A percentile compares a stretch with the other conserved stretches of the same genome.
Evolutionary conservation across 2,113 vertebrate species (phyloP).

Genomic region (Choloepus hoffmanni): DNA sequence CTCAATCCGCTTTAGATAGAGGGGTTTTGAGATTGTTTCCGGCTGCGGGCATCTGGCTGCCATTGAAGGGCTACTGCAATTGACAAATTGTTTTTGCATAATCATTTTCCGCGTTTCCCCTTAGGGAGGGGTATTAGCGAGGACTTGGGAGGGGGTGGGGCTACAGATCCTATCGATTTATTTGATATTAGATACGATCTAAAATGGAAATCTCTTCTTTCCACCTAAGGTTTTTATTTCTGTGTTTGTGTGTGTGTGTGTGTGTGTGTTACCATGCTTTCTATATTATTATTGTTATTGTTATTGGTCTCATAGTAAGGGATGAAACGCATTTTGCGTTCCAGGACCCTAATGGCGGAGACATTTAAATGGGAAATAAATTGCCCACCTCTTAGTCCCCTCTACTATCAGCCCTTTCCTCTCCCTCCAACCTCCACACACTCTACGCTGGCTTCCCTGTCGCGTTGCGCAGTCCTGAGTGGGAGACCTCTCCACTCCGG

Average conservation of each 20-base stretch:
- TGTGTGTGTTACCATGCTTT: not conserved
- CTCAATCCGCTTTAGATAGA: not conserved
- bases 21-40: not conserved
- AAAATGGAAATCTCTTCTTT: slow-evolving; percentile 54
- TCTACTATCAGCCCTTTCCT: not conserved
- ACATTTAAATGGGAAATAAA: not conserved
- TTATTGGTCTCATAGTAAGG: not conserved
- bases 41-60: not conserved
- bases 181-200: slow-evolving; percentile 9
- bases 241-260: too few relatives aligned
- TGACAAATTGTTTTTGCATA: slow-evolving; percentile 67
- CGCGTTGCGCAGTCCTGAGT: slow-evolving; percentile 10
- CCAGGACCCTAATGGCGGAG: not conserved
- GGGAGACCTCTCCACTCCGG: not conserved
- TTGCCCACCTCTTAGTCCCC: not conserved
- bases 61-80: not conserved
- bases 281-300: not conserved
- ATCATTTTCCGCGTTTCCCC: slow-evolving; percentile 14
- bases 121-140: not conserved
- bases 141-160: not conserved
- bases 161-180: not conserved
- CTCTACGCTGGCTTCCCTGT: not conserved
- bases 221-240: not conserved
- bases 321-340: not conserved
- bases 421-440: not conserved